These are phyloP conservation scores for Macrosteles quadrilineatus DNA, from an alignment of 1,140 invertebrate genomes.

Conservation along the genomic window DNA sequence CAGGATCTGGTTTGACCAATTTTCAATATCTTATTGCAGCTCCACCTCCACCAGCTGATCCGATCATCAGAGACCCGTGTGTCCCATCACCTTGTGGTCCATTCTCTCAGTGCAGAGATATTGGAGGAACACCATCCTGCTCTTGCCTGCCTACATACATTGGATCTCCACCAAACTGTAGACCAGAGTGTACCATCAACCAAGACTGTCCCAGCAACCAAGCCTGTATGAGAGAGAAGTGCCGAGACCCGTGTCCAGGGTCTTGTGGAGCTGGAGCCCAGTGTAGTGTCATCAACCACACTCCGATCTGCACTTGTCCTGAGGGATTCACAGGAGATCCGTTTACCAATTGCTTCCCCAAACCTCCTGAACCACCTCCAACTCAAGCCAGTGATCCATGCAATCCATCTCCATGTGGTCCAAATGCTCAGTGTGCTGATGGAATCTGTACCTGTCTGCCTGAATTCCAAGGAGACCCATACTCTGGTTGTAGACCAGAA, in stretches of 20 bases:
- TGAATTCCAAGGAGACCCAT: conserved; percentile 71
- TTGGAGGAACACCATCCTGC: conserved; percentile 63
- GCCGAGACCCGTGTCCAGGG: conserved; percentile 68
- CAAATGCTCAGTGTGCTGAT: conserved; percentile 62
- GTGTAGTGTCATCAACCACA: conserved; percentile 67
- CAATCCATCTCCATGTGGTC: conserved; percentile 67
- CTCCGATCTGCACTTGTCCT: conserved; percentile 66
- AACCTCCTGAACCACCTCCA: conserved; percentile 51
- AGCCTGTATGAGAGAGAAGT: conserved; percentile 70
- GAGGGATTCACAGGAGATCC: conserved; percentile 69
- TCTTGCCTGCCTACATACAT: conserved; percentile 64
- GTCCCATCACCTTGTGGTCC: conserved; percentile 71
- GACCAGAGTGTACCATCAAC: conserved; percentile 71
- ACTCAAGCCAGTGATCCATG: conserved; percentile 50
- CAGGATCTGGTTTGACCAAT: no score
- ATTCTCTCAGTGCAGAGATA: conserved; percentile 65
- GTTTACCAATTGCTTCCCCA: conserved; percentile 58
- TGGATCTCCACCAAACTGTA: conserved; percentile 68
- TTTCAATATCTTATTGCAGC: no score
- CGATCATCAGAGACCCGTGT: conserved; percentile 61
- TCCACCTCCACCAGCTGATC: conserved; percentile 50
- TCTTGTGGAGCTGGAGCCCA: conserved; percentile 65
- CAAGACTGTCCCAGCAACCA: conserved; percentile 65
- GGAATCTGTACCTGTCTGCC: conserved; percentile 69
- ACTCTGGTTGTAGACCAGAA: conserved; percentile 68